phyloP scores from a whole-genome alignment of 2,797 vertebrate genomes.

The Florisuga fusca region DNA sequence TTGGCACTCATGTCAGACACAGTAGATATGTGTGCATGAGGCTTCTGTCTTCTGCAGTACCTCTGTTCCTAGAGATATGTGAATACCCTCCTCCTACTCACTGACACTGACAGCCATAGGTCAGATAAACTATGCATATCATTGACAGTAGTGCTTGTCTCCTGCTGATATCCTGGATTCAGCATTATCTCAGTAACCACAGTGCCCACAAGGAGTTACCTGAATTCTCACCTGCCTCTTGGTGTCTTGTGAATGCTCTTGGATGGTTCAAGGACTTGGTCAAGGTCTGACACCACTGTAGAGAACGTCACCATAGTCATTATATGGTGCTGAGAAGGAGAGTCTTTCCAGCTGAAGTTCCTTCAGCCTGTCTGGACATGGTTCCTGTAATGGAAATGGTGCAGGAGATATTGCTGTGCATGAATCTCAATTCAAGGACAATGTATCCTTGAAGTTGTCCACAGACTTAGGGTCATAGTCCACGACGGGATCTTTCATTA shows the following conservation, averaged over 20 bases:
- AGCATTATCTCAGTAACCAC: not conserved
- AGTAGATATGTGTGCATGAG: not conserved
- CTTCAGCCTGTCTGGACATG: not conserved
- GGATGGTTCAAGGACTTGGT: not conserved
- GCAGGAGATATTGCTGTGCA: not conserved
- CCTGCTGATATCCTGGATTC: not conserved
- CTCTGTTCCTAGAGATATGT: not conserved
- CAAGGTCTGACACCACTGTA: not conserved
- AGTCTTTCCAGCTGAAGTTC: not conserved
- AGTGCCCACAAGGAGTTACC: not conserved
- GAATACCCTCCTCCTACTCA: not conserved
- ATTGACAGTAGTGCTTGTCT: not conserved
- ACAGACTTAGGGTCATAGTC: not conserved
- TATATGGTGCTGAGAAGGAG: not conserved
- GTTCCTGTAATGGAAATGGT: not conserved
- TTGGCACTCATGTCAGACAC: not conserved
- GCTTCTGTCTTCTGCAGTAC: not conserved
- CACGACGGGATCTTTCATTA: not conserved
- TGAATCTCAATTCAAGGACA: not conserved
- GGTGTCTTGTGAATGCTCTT: not conserved
- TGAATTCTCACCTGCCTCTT: not conserved
- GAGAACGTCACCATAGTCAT: not conserved
- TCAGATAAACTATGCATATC: not conserved
- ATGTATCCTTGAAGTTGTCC: accelerated
- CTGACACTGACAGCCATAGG: not conserved